Percentiles rank a stretch among this genome's conserved stretches.
Conservation (phyloP, 2,888 invertebrate genomes). For the Acronicta leporina region DNA sequence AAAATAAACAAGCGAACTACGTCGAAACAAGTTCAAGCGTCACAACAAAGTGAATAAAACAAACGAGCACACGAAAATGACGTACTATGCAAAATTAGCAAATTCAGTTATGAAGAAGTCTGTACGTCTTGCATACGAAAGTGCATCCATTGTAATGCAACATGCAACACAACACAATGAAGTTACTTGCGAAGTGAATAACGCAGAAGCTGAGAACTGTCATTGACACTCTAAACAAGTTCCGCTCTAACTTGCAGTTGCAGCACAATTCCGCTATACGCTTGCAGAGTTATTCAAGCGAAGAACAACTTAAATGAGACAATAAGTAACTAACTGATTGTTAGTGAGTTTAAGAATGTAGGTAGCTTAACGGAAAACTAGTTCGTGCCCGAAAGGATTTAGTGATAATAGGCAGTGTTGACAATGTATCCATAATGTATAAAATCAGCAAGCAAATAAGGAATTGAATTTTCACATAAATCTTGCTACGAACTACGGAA, state of each 20-base stretch:
- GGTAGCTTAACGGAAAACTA: slow-evolving; percentile 53
- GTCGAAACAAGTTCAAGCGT: slow-evolving; percentile 33
- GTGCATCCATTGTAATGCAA: slow-evolving; percentile 65
- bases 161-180: slow-evolving; percentile 64
- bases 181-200: slow-evolving; percentile 67
- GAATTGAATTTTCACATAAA: neutral
- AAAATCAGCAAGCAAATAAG: slow-evolving; percentile 4
- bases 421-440: slow-evolving; percentile 26
- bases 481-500: no score
- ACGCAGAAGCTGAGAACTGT: slow-evolving; percentile 64
- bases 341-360: slow-evolving; percentile 60
- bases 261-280: slow-evolving; percentile 58
- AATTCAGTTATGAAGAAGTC: slow-evolving; percentile 53
- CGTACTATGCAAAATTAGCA: slow-evolving; percentile 43
- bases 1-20: slow-evolving; percentile 15
- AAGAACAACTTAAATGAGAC: slow-evolving; percentile 69
- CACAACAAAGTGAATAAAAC: slow-evolving; percentile 30
- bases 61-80: slow-evolving; percentile 36
- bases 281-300: slow-evolving; percentile 63
- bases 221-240: slow-evolving; percentile 76
- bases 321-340: slow-evolving; percentile 71
- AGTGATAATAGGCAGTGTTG: slow-evolving; percentile 38
- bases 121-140: slow-evolving; percentile 56
- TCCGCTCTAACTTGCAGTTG: slow-evolving; percentile 68
- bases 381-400: slow-evolving; percentile 48